Conservation (phyloP, 2,888 invertebrate species). For the Euphydryas editha region DNA sequence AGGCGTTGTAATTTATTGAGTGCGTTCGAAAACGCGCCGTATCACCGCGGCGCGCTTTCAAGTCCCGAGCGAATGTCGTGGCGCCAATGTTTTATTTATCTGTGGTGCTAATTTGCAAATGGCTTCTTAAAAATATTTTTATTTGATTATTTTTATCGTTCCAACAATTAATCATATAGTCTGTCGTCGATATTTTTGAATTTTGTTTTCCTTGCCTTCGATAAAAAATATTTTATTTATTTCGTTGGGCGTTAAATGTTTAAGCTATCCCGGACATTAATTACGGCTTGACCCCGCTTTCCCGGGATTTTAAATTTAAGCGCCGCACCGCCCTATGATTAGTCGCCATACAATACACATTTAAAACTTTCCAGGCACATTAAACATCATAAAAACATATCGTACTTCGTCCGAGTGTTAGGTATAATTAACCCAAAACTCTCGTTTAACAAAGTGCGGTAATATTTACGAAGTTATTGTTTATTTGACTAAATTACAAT, state of each 20-base stretch:
- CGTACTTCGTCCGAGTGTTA: conserved; percentile 27
- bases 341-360: conserved; percentile 44
- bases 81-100: conserved; percentile 66
- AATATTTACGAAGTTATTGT: conserved; percentile 11
- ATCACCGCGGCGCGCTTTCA: conserved; percentile 66
- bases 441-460: conserved; percentile 11
- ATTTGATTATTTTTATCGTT: conserved; percentile 23
- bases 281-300: conserved; percentile 40
- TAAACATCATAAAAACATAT: conserved; percentile 36
- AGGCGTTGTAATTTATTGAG: conserved; percentile 80
- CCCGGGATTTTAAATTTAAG: conserved; percentile 41
- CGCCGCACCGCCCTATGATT: conserved; percentile 50
- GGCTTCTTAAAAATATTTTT: conserved; percentile 53
- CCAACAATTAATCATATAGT: conserved; percentile 5
- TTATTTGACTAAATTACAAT: neutral
- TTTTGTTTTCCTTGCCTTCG: neutral
- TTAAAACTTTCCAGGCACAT: conserved; percentile 42
- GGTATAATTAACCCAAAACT: conserved; percentile 24
- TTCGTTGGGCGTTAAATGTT: conserved; percentile 27
- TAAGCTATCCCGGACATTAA: conserved; percentile 36
- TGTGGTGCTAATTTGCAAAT: conserved; percentile 71
- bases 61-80: conserved; percentile 52
- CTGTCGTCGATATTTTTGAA: conserved; percentile 13
- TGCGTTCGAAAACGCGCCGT: conserved; percentile 64
- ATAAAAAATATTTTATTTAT: conserved; percentile 7